Evolutionary conservation across 1,140 invertebrate genomes (phyloP), one percentile per base, ranked within the genome.

Genomic region (Druon quercuslanigerum): DNA sequence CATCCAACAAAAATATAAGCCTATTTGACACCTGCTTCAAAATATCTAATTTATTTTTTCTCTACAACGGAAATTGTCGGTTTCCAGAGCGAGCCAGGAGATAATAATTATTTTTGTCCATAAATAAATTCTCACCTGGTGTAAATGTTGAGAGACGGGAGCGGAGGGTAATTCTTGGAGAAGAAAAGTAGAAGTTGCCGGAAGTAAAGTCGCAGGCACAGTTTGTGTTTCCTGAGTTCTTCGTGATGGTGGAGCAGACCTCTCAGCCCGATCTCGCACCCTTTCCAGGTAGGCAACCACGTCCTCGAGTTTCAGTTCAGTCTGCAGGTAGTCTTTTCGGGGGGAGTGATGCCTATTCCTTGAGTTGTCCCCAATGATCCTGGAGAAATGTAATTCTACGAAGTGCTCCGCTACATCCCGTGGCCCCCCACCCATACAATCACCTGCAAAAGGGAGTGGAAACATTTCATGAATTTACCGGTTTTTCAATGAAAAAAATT

Each of bases 331-430:
- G 79, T 91, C 89, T 71, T 90, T 91, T 1, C 87, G 82, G 5
- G 87, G 79, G 57, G 87, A 87, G 20, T 89, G 85, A 8, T 89
- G 87, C 8, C 89, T 79, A 19, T 84, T 86, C 50, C 88, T 82
- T 17, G 57, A 79, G 66, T 87, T 95, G 92, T 92, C 96, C 94
- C 77, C 94, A 92, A 74, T 94, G 93, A 91, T 95, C 94, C 88
- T 95, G 92, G 92, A 96, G 16, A 95, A 95, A 88, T 97, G 96
- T 9, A 95, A 94, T 50, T 96, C 96, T 46, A 96, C 92, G 93
- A 96, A 97, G 87, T 97, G 96, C 85, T 97, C 96, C 0, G 96
- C 96, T 5, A 96, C 93, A 74, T 92, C 91, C 13, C 96, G 92
- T 14, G 95, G 94, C 33, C 96, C 92, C 79, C 96, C 95, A 5